phyloP scores from a whole-genome alignment of 2,113 vertebrate species.

The Oncorhynchus masou region DNA sequence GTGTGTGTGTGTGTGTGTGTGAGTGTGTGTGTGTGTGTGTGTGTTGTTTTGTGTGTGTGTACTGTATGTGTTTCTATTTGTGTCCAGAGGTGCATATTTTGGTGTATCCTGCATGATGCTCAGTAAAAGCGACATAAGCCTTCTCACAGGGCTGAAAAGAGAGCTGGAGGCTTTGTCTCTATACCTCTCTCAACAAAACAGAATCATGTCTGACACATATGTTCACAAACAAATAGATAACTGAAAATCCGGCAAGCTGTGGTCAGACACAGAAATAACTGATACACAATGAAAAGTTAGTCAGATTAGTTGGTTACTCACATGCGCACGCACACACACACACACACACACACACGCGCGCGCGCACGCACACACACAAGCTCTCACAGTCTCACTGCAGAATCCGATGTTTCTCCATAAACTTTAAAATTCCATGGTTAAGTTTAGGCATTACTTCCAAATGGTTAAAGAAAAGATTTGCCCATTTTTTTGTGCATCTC shows the following conservation, averaged over 20 bases:
- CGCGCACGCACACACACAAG: no score
- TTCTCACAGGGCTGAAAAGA: constrained; percentile 24
- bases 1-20: background rate
- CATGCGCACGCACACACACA: no score
- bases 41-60: constrained; percentile 6
- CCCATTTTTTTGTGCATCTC: no score
- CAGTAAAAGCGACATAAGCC: constrained; percentile 63
- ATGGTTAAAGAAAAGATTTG: no score
- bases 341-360: no score
- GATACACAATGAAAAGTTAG: background rate
- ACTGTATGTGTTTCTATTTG: background rate
- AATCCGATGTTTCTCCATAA: no score
- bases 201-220: constrained; percentile 59
- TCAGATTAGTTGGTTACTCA: background rate
- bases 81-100: background rate
- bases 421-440: no score
- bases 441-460: no score
- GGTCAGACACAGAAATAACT: background rate
- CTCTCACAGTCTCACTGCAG: no score
- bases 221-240: constrained; percentile 12
- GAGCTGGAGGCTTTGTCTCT: constrained; percentile 69
- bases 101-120: constrained; percentile 47
- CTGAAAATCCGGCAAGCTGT: background rate
- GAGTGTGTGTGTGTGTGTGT: no score
- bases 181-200: constrained; percentile 61